Base-by-base conservation (phyloP, 2,888 invertebrate species). In the Chloroclysta siterata region DNA sequence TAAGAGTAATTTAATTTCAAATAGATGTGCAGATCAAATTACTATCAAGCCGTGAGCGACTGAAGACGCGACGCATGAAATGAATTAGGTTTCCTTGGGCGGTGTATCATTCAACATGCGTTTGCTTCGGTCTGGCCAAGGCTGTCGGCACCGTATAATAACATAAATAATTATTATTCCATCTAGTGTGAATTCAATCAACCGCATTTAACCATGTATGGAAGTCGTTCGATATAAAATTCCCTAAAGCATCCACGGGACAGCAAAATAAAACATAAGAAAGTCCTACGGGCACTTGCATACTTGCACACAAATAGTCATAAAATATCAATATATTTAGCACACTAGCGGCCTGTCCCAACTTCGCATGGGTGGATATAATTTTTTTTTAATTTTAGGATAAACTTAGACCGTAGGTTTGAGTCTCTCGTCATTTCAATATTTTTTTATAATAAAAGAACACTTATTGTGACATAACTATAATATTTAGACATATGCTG, bases 11-110 rank as follows among this genome's bases (percentile, higher is more conserved):
- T 86, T 80, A 83, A 85, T 83, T 84, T 83, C 78, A 73, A 82
- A 83, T 84, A 76, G 84, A 87, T 80, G 77, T 75, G 82, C 80
- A 80, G 76, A 83, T 84, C 82, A 84, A 85, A 87, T 84, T 83
- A 84, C 78, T 79, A 78, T 75, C 76, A 78, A 68, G 81, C 83
- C 83, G 76, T 75, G 79, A 83, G 85, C 80, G 83, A 83, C 83
- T 78, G 72, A 69, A 78, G 83, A 85, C 78, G 75, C 72, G 79
- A 83, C 74, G 85, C 83, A 82, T 84, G 80, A 84, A 86, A 85
- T 82, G 79, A 83, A 83, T 83, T 82, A 81, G 79, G 80, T 80
- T 81, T 81, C 82, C 80, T 77, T 74, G 72, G 83, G 83, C 81
- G 69, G 64, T 78, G 72, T 77, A 79, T 78, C 76, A 79, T 79